Evolutionary conservation across 2,888 invertebrate genomes (phyloP).

Genomic region (Polydrusus cervinus): DNA sequence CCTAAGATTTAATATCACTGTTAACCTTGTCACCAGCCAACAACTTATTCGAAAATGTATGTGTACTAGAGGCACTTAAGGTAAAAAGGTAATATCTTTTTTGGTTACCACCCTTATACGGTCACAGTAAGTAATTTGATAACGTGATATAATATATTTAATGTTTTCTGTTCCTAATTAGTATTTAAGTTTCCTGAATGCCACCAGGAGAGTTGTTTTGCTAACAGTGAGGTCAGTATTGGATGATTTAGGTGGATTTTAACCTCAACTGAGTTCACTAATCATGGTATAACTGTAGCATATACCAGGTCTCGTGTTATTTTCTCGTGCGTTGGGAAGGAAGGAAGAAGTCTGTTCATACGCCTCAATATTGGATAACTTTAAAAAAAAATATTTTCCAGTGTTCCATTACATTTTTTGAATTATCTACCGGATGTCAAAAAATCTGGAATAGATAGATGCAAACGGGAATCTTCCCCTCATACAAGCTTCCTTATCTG

Average conservation of each 20-base stretch:
- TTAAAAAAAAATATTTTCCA: no score
- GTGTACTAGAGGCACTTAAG: conserved; percentile 29
- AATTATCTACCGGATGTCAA: no score
- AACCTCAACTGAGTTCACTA: neutral
- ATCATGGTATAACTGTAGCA: conserved; percentile 1
- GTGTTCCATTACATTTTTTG: no score
- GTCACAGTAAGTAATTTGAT: conserved; percentile 27
- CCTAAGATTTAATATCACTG: neutral
- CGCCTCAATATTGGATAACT: no score
- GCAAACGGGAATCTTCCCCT: no score
- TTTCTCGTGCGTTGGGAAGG: no score
- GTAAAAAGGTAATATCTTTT: conserved; percentile 32
- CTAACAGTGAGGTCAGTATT: conserved; percentile 1
- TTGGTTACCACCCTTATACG: conserved; percentile 32
- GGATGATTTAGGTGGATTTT: conserved; percentile 15
- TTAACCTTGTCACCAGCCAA: conserved; percentile 4
- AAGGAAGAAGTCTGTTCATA: no score
- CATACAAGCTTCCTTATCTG: no score
- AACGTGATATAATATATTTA: conserved; percentile 8
- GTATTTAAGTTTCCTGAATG: neutral
- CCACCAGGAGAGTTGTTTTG: conserved; percentile 1
- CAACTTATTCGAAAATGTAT: neutral
- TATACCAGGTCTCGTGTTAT: neutral
- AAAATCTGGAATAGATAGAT: no score
- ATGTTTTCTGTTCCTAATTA: conserved; percentile 24